Percentiles rank a stretch among this genome's conserved stretches.
Evolutionary conservation across 2,797 vertebrate species (phyloP).

Genomic region (Apogon hyalosoma): DNA sequence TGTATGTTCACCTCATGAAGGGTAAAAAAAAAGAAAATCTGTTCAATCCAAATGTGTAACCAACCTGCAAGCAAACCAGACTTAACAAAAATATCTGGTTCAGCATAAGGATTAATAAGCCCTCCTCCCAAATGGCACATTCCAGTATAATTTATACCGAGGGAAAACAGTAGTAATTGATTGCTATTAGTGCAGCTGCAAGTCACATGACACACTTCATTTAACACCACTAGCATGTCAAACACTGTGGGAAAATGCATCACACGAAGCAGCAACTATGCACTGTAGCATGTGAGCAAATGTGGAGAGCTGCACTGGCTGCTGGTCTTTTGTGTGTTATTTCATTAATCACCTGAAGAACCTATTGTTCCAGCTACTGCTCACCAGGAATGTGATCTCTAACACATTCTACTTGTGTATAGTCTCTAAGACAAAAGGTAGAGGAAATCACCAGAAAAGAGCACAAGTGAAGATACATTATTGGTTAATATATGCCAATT

Average conservation of each 20-base stretch:
- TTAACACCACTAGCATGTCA: neutral
- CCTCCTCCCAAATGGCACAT: neutral
- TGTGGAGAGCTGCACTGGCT: neutral
- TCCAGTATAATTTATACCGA: neutral
- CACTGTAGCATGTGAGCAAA: neutral
- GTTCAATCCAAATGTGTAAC: no score
- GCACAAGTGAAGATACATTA: no score
- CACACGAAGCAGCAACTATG: neutral
- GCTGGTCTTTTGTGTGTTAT: neutral
- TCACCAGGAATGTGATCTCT: neutral
- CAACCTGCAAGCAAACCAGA: no score
- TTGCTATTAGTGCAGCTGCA: neutral
- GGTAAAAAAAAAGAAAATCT: no score
- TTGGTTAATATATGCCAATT: no score
- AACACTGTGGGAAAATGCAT: no score
- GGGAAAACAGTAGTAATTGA: neutral
- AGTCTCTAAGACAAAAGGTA: no score
- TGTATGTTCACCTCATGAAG: no score
- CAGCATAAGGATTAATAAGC: no score
- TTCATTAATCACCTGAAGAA: slow-evolving; percentile 4
- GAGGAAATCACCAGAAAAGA: no score
- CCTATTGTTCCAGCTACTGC: neutral
- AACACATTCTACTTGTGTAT: neutral
- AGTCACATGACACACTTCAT: neutral
- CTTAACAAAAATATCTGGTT: no score